Base-by-base conservation (phyloP, 2,888 invertebrate species). In the Dasypogon diadema region DNA sequence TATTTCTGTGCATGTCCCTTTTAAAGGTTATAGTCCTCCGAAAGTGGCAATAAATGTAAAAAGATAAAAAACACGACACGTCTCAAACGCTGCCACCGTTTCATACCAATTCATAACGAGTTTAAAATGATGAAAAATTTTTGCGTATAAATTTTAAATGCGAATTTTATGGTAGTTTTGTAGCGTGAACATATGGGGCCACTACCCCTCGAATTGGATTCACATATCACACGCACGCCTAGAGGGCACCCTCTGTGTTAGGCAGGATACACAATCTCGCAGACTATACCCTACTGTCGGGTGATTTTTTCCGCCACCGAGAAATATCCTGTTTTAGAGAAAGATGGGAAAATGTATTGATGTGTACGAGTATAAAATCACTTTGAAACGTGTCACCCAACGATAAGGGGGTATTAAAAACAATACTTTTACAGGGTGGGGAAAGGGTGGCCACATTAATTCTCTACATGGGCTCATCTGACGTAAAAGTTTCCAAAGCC, bases 91-190 rank as follows among this genome's bases (percentile, higher is more conserved):
- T 14, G 37, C 70, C 58, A 58, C 75, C 48, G 24, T 24, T 55
- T 74, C 48, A 26, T 16, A 30, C 48, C 22, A 51, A 46, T n/a
- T 51, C 63, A 56, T 76, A 77, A 77, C 76, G 76, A 77, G 75
- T 77, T 76, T 75, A 77, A 77, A 77, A 77, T 77, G 77, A 77
- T 77, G 77, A 77, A 77, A 77, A 77, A 77, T 77, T 77, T 76
- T 77, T 74, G 75, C 76, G 76, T 77, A 77, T 77, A 76, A 77
- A 77, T 77, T 77, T 77, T 77, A 77, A 76, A 77, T 77, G 77
- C 22, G 76, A 75, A 77, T 77, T 77, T 77, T 77, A 77, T 77
- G 77, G 77, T 77, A 77, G 77, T 77, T 77, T 76, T 77, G 76
- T 77, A 72, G 63, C 75, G 55, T 60, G 51, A 76, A 77, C 77